Evolutionary conservation across 2,113 vertebrate genomes (phyloP).

Genomic region (Cathartes aura): DNA sequence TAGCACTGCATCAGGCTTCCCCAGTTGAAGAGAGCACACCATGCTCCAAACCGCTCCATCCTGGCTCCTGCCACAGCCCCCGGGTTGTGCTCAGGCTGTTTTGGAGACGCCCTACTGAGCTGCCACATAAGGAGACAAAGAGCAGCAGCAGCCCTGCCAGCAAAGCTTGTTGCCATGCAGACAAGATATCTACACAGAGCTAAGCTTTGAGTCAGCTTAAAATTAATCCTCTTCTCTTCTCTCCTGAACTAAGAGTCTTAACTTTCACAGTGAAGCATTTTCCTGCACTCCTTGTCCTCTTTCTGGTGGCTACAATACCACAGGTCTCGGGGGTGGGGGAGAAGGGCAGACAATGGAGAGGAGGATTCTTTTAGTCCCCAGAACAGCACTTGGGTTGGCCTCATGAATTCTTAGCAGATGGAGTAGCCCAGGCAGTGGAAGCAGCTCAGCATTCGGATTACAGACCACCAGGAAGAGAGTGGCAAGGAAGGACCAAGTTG

Average conservation of each 20-base stretch:
- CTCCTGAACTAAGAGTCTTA: not conserved
- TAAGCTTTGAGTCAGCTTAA: conserved; percentile 6
- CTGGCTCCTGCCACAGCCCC: not conserved
- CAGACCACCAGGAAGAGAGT: not conserved
- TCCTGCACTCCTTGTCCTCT: not conserved
- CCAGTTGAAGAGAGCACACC: not conserved
- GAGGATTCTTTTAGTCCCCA: not conserved
- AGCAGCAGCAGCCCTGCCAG: not conserved
- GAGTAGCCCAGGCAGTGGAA: not conserved
- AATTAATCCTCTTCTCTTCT: conserved; percentile 33
- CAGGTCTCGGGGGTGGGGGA: not conserved
- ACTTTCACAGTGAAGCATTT: not conserved
- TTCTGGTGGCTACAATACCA: not conserved
- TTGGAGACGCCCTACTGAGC: not conserved
- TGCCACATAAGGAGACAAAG: not conserved
- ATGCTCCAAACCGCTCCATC: not conserved
- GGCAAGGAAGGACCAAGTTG: not conserved
- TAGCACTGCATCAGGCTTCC: not conserved
- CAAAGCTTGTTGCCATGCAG: conserved; percentile 7
- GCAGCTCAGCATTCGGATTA: not conserved
- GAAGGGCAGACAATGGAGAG: not conserved
- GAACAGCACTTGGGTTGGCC: not conserved
- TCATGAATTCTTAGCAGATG: not conserved
- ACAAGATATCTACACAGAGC: not conserved
- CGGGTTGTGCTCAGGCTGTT: not conserved